phyloP scores from a whole-genome alignment of 2,113 vertebrate species.

The Ancistrus triradiatus region DNA sequence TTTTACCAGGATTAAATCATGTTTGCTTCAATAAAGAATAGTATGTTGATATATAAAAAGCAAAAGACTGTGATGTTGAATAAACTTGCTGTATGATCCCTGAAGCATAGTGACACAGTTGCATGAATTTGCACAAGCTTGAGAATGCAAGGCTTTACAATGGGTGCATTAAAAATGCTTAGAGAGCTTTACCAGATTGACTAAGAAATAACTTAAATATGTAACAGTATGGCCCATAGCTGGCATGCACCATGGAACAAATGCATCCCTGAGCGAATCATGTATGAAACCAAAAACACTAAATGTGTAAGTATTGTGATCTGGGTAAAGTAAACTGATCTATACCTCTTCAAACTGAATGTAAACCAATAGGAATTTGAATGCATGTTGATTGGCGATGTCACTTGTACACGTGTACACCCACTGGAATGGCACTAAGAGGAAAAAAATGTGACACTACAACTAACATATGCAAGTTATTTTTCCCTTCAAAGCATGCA shows the following conservation, averaged over 20 bases:
- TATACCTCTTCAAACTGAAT: constrained; percentile 21
- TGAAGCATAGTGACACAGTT: constrained; percentile 18
- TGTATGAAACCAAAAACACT: not conserved
- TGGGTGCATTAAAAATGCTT: constrained; percentile 2
- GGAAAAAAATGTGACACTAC: constrained; percentile 20
- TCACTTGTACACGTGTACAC: constrained; percentile 9
- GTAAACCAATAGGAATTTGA: not conserved
- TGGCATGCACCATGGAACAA: not conserved
- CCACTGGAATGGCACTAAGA: constrained; percentile 26
- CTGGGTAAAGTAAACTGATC: not conserved
- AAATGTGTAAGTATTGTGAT: not conserved
- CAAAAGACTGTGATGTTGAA: no score
- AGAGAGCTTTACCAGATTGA: constrained; percentile 8
- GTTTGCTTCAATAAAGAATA: no score
- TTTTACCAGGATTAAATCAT: not conserved
- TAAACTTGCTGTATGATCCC: constrained; percentile 14
- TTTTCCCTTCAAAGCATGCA: constrained; percentile 34
- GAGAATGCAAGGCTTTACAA: constrained; percentile 28
- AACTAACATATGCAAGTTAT: constrained; percentile 45
- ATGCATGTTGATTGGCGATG: constrained; percentile 42
- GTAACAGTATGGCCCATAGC: not conserved
- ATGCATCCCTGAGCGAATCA: constrained; percentile 2
- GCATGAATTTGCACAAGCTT: constrained; percentile 34
- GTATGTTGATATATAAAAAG: no score
- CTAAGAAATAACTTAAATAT: not conserved